These are phyloP conservation scores for Remorina albescens DNA, from an alignment of 2,797 vertebrate genomes.

Conservation along the genomic window DNA sequence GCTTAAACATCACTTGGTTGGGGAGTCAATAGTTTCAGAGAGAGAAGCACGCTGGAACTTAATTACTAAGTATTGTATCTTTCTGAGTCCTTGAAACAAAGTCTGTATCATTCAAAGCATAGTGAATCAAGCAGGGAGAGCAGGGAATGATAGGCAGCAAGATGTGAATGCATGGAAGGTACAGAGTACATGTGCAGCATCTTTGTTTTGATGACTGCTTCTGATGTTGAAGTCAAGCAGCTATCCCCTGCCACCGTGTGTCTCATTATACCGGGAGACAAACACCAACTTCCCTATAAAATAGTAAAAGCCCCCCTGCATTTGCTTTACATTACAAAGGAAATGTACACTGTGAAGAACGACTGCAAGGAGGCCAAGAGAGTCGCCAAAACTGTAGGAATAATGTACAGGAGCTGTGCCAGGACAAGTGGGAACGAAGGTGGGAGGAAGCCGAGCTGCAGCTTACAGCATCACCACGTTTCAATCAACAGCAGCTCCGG, in stretches of 20 bases:
- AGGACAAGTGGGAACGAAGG: constrained; percentile 56
- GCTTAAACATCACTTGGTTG: constrained; percentile 34
- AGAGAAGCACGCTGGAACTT: constrained; percentile 46
- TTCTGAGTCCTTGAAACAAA: constrained; percentile 53
- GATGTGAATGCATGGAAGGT: constrained; percentile 11
- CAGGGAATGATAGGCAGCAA: no score
- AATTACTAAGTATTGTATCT: constrained; percentile 57
- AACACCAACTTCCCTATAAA: constrained; percentile 56
- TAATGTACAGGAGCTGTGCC: constrained; percentile 39
- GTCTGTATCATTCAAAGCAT: constrained; percentile 46
- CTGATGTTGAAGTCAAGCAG: constrained; percentile 43
- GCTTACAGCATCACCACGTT: constrained; percentile 50
- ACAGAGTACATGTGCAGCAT: constrained; percentile 1
- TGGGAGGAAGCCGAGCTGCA: constrained; percentile 60
- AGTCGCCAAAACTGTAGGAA: constrained; percentile 19
- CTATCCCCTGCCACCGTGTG: constrained; percentile 38
- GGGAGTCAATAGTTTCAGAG: constrained; percentile 44
- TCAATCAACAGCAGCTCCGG: constrained; percentile 59
- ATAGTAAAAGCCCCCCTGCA: background rate
- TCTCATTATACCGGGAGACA: constrained; percentile 61
- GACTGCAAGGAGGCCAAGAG: constrained; percentile 33
- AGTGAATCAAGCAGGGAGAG: constrained; percentile 40
- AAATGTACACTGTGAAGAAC: constrained; percentile 13
- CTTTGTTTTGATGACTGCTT: constrained; percentile 33
- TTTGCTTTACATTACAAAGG: constrained; percentile 51